A percentile compares a stretch with the other conserved stretches of the same genome.
Evolutionary conservation across 2,888 invertebrate species (phyloP).

Genomic region (Gonocerus acuteangulatus): DNA sequence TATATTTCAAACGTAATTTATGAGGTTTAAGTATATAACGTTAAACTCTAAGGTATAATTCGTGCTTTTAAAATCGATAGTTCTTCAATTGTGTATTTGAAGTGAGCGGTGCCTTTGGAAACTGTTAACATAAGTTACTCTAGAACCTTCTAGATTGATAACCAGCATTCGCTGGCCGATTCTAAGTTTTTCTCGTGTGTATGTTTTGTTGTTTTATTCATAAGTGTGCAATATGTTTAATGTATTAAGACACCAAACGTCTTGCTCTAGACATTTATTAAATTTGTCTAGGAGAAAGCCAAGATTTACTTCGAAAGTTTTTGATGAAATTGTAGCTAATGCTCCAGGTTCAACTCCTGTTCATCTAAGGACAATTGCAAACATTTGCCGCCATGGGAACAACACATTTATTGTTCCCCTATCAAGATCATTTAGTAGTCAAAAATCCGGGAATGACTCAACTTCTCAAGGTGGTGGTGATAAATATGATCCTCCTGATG

Average conservation of each 20-base stretch:
- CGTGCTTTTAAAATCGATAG: too few species aligned
- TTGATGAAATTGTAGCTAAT: neutral
- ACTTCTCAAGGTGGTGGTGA: constrained; percentile 12
- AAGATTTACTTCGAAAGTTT: neutral
- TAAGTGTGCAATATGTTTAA: constrained; percentile 12
- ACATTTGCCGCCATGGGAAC: neutral
- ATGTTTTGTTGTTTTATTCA: too few species aligned
- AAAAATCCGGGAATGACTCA: constrained; percentile 14
- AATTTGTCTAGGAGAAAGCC: constrained; percentile 1
- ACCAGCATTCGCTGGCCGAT: too few species aligned
- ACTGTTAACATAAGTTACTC: too few species aligned
- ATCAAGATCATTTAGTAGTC: neutral
- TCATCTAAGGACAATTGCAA: neutral
- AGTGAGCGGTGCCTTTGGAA: too few species aligned
- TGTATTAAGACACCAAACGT: neutral
- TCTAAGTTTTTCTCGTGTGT: too few species aligned
- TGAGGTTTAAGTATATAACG: too few species aligned
- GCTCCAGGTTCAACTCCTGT: neutral
- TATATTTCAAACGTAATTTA: too few species aligned
- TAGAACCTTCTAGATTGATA: too few species aligned
- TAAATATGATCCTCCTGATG: constrained; percentile 15
- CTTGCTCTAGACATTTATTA: neutral
- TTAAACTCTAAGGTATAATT: too few species aligned
- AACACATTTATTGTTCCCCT: neutral
- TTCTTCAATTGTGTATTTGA: too few species aligned